Conservation (phyloP, 1,140 invertebrate genomes). For the Babylonia areolata region DNA sequence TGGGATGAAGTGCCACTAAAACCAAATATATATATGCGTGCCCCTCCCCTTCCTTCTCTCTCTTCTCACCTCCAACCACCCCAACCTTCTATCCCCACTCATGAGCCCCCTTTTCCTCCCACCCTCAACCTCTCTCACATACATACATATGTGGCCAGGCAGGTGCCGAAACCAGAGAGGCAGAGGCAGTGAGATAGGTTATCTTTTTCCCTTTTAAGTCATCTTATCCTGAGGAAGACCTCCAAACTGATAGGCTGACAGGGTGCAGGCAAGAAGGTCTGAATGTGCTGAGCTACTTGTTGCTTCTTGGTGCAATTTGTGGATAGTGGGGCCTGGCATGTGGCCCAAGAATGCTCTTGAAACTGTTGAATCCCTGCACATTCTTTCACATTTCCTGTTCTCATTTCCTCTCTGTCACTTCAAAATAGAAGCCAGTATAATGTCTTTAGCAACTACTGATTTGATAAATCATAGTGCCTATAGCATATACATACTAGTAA, state of each 20-base stretch:
- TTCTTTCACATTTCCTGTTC: no score
- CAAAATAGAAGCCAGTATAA: no score
- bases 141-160: background rate
- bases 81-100: background rate
- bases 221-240: background rate
- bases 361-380: no score
- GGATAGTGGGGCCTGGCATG: background rate
- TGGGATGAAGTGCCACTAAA: no score
- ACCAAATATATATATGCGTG: no score
- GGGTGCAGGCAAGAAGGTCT: background rate
- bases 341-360: background rate
- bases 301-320: background rate
- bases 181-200: background rate
- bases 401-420: no score
- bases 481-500: no score
- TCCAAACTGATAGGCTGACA: background rate
- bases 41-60: no score
- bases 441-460: no score
- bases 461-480: no score
- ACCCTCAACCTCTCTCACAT: background rate
- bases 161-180: background rate
- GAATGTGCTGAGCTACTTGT: background rate
- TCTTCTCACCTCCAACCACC: background rate
- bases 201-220: background rate
- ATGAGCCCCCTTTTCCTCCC: background rate